Evolutionary conservation across 2,113 vertebrate species (phyloP).

Genomic region (Seriola aureovittata): DNA sequence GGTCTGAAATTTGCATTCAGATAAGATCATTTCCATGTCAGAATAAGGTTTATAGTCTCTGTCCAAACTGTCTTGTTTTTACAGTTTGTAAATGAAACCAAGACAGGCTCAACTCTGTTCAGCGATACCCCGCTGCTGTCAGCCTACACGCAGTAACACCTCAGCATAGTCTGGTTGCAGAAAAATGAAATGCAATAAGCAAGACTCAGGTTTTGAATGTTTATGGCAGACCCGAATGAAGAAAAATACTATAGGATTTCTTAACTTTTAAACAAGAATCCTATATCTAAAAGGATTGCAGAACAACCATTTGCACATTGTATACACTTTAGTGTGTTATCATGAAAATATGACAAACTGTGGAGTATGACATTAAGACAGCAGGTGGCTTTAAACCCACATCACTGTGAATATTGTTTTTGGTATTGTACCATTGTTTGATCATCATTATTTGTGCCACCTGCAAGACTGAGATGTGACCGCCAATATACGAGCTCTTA

Average conservation of each 20-base stretch:
- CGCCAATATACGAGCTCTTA: too few species aligned
- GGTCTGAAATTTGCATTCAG: constrained; percentile 26
- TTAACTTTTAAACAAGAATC: background rate
- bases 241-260: background rate
- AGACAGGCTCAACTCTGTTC: background rate
- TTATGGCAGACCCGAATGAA: background rate
- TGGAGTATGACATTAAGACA: background rate
- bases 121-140: background rate
- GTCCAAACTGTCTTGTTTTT: constrained; percentile 6
- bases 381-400: background rate
- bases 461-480: background rate
- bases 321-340: background rate
- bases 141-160: background rate
- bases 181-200: background rate
- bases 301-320: background rate
- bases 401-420: background rate
- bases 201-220: background rate
- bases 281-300: background rate
- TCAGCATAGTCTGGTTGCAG: background rate
- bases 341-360: background rate
- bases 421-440: background rate
- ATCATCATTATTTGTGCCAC: background rate
- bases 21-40: constrained; percentile 19
- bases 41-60: constrained; percentile 13
- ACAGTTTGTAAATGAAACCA: background rate